Evolutionary conservation across 53 echinoderm and acorn worm species (phyloP).

Genomic region (Temnopleurus reevesii): DNA sequence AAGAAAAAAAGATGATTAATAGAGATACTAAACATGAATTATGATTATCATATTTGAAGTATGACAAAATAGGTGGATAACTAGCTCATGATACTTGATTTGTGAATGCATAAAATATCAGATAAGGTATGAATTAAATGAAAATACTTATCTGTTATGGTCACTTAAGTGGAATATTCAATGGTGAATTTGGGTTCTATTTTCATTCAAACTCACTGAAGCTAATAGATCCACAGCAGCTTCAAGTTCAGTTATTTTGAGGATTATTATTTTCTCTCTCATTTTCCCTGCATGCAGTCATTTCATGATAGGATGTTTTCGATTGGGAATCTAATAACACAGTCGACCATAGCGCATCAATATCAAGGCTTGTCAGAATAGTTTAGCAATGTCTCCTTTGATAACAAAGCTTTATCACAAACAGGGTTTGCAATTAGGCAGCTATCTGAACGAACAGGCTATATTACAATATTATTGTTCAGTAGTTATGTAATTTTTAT

Average conservation of each 20-base stretch:
- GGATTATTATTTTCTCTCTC: conserved; percentile 9
- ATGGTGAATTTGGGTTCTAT: conserved; percentile 13
- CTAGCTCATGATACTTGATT: too few species aligned
- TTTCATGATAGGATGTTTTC: conserved; percentile 25
- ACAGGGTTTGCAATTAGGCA: too few species aligned
- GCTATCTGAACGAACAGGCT: too few species aligned
- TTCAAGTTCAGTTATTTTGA: not conserved
- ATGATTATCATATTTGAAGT: too few species aligned
- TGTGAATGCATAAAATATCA: too few species aligned
- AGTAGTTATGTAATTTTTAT: too few species aligned
- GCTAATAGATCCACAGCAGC: conserved; percentile 19
- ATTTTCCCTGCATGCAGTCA: conserved; percentile 21
- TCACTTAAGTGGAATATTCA: not conserved
- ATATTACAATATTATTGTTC: too few species aligned
- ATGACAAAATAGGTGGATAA: too few species aligned
- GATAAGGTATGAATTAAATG: too few species aligned
- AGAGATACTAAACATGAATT: too few species aligned
- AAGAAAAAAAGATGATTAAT: too few species aligned
- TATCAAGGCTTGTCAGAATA: conserved; percentile 24
- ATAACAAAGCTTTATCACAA: too few species aligned
- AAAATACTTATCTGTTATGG: conserved; percentile 16
- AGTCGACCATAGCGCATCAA: conserved; percentile 18
- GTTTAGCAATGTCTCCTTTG: conserved; percentile 5
- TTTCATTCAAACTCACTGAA: conserved; percentile 29
- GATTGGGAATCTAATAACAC: not conserved